Evolutionary conservation across 2,888 invertebrate genomes (phyloP).

Genomic region (Phlogophora meticulosa): DNA sequence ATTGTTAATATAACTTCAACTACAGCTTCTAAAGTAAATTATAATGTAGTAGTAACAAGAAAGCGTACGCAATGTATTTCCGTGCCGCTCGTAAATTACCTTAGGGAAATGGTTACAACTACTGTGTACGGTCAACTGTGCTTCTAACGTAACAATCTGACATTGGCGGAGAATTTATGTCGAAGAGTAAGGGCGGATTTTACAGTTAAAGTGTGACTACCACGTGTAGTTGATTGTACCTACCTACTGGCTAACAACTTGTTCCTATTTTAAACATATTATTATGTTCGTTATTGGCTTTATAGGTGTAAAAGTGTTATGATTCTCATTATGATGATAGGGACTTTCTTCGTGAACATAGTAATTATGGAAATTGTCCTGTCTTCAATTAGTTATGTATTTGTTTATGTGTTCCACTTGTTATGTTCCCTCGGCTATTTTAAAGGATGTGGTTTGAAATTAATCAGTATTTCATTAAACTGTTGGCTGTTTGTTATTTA

Average conservation of each 20-base stretch:
- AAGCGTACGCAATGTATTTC: constrained; percentile 43
- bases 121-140: constrained; percentile 4
- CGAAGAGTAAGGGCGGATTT: constrained; percentile 1
- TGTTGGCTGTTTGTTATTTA: no score
- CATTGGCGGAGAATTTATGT: background rate
- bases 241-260: constrained; percentile 11
- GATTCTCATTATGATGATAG: constrained; percentile 19
- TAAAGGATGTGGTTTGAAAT: background rate
- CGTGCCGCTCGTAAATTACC: constrained; percentile 43
- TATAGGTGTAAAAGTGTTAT: constrained; percentile 5
- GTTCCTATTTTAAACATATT: constrained; percentile 21
- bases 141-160: constrained; percentile 1
- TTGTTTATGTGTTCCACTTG: background rate
- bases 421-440: background rate
- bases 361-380: constrained; percentile 13
- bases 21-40: constrained; percentile 36
- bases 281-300: constrained; percentile 26
- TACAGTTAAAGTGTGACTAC: background rate
- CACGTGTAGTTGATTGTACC: constrained; percentile 4
- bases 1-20: constrained; percentile 10
- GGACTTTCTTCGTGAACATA: background rate
- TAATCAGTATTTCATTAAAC: background rate
- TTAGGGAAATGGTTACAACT: constrained; percentile 40
- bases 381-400: background rate
- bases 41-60: constrained; percentile 34